These are phyloP conservation scores for Tetrao urogallus DNA, from an alignment of 2,113 vertebrate genomes.

Conservation along the genomic window DNA sequence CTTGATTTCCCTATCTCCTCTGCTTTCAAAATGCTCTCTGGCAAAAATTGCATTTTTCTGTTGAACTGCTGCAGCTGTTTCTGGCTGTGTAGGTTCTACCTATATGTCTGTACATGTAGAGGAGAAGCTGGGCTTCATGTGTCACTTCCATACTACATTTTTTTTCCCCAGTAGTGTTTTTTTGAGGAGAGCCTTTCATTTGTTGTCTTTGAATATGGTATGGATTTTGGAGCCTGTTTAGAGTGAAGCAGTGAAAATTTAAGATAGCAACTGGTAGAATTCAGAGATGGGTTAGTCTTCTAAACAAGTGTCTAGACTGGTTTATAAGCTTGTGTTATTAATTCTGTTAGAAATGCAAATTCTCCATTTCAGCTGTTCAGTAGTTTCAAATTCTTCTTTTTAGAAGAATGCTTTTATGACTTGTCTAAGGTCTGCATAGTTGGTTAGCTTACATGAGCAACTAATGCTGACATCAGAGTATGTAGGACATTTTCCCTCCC, in stretches of 20 bases:
- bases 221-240: slow-evolving; percentile 30
- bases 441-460: background rate
- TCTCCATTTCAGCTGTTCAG: background rate
- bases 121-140: slow-evolving; percentile 46
- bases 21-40: slow-evolving; percentile 44
- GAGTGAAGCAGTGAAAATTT: slow-evolving; percentile 28
- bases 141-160: slow-evolving; percentile 53
- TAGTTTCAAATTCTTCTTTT: background rate
- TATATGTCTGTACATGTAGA: background rate
- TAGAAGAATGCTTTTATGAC: background rate
- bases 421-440: background rate
- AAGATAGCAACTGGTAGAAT: background rate
- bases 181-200: slow-evolving; percentile 19
- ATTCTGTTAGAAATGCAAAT: background rate
- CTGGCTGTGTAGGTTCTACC: slow-evolving; percentile 66
- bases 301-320: slow-evolving; percentile 23
- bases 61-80: slow-evolving; percentile 54
- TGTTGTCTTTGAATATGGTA: slow-evolving; percentile 7
- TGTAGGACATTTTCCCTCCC: too few relatives aligned
- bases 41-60: background rate
- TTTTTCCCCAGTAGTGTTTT: slow-evolving; percentile 42
- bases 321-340: slow-evolving; percentile 31
- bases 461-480: background rate
- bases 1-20: background rate
- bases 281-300: slow-evolving; percentile 10